These are phyloP conservation scores for Ephialtes manifestator DNA, from an alignment of 2,888 invertebrate species.

Conservation along the genomic window DNA sequence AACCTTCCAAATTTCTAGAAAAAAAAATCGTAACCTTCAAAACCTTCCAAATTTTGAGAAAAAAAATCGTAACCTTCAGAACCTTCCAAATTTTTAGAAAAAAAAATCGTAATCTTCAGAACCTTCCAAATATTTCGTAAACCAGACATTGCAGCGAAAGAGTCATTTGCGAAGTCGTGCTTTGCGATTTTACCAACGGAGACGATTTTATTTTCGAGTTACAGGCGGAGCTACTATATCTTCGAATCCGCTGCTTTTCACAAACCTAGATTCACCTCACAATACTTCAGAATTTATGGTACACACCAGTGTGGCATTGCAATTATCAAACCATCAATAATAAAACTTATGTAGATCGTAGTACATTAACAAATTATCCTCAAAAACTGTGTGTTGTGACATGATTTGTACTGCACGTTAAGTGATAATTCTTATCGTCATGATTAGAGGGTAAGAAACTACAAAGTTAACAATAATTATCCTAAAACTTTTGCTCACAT, in stretches of 20 bases:
- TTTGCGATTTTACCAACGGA: neutral
- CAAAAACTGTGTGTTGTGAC: neutral
- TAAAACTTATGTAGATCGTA: neutral
- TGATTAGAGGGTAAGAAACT: constrained; percentile 32
- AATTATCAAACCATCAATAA: neutral
- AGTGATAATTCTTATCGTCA: neutral
- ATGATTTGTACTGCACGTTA: neutral
- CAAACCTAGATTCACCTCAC: too few relatives aligned
- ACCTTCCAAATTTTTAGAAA: too few relatives aligned
- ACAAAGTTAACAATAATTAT: neutral
- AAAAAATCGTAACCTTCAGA: too few relatives aligned
- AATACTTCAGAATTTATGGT: too few relatives aligned
- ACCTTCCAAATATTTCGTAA: too few relatives aligned
- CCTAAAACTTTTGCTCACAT: neutral
- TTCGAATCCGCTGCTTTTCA: too few relatives aligned
- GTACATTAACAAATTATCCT: neutral
- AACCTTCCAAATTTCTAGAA: too few relatives aligned
- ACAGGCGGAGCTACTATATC: too few relatives aligned
- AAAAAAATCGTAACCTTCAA: too few relatives aligned
- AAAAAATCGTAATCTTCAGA: too few relatives aligned
- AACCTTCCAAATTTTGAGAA: too few relatives aligned
- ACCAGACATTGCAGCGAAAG: neutral
- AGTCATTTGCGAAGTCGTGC: neutral
- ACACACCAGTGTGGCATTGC: neutral
- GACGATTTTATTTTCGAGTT: neutral